phyloP scores from a whole-genome alignment of 2,888 invertebrate species.

The Beris morrisii region DNA sequence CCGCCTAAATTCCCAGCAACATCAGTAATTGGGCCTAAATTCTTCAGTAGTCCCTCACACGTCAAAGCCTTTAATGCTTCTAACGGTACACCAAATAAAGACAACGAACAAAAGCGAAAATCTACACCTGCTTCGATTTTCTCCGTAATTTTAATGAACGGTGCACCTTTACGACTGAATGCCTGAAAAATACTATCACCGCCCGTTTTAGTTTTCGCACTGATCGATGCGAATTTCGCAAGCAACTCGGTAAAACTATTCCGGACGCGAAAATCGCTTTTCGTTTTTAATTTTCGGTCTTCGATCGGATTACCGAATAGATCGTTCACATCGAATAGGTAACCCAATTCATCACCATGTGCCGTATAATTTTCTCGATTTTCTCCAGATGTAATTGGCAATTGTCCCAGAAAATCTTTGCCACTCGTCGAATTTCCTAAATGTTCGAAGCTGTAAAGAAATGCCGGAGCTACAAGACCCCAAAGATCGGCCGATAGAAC shows the following conservation, averaged over 20 bases:
- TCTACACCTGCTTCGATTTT: constrained; percentile 56
- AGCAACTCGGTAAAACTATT: constrained; percentile 68
- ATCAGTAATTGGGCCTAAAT: constrained; percentile 38
- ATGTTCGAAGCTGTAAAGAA: constrained; percentile 76
- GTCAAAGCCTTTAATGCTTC: constrained; percentile 48
- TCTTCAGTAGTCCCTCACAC: constrained; percentile 46
- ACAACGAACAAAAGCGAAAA: constrained; percentile 55
- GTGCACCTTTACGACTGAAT: constrained; percentile 55
- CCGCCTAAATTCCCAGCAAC: constrained; percentile 9
- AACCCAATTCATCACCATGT: constrained; percentile 74
- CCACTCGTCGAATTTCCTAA: constrained; percentile 64
- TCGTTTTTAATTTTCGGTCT: constrained; percentile 52
- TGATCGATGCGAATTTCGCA: constrained; percentile 63
- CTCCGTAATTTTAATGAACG: constrained; percentile 61
- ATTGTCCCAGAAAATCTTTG: constrained; percentile 65
- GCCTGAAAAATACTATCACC: constrained; percentile 49
- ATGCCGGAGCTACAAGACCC: constrained; percentile 66
- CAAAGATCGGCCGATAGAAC: constrained; percentile 72
- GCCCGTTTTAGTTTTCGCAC: constrained; percentile 44
- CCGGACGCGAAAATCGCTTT: constrained; percentile 67
- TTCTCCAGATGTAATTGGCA: constrained; percentile 60
- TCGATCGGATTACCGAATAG: constrained; percentile 61
- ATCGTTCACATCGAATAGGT: constrained; percentile 69
- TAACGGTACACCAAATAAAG: constrained; percentile 50
- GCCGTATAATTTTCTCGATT: constrained; percentile 56